Evolutionary conservation across 1,140 invertebrate genomes (phyloP), one percentile per base, ranked within the genome.

Genomic region (Polypedilum vanderplanki): DNA sequence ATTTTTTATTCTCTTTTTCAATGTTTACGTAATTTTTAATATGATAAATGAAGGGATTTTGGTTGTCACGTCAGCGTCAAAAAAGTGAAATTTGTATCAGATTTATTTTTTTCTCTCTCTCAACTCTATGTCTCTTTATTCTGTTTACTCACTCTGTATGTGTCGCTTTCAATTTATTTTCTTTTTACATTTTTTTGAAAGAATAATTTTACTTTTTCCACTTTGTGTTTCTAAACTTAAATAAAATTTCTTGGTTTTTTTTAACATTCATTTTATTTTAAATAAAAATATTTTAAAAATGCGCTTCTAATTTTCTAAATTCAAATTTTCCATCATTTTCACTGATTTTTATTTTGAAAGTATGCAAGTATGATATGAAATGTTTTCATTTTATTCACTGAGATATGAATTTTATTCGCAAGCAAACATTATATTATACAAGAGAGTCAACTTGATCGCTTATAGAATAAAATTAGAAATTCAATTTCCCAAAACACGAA

Each of bases 21-120:
- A 70, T 70, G 65, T 70, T 70, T 70, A 70, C 65, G 65, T 70
- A 70, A 70, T n/a, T 70, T 70, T 70, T 70, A 70, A 70, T 70
- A 70, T 70, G 65, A 70, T 70, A n/a, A 70, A 70, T 70, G 65
- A 70, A 70, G 65, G 65, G 65, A 70, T n/a, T 70, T 70, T 70
- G 18, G n/a, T 70, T 70, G 65, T 70, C 65, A 70, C 65, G 20
- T 70, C 65, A 70, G 17, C 65, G 20, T 70, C 65, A 70, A 18
- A 70, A 70, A 70, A 70, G 65, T 20, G 65, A 70, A 70, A 70
- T 70, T 70, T 70, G 17, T 70, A 70, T 70, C 65, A 70, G 65
- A 70, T 70, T 70, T 70, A 70, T 70, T 70, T 70, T 20, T 70
- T 7, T 70, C 20, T n/a, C n/a, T n/a, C n/a, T 70, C 18, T 18